phyloP scores from a whole-genome alignment of 1,140 invertebrate genomes.

The Anoplolepis gracilipes region DNA sequence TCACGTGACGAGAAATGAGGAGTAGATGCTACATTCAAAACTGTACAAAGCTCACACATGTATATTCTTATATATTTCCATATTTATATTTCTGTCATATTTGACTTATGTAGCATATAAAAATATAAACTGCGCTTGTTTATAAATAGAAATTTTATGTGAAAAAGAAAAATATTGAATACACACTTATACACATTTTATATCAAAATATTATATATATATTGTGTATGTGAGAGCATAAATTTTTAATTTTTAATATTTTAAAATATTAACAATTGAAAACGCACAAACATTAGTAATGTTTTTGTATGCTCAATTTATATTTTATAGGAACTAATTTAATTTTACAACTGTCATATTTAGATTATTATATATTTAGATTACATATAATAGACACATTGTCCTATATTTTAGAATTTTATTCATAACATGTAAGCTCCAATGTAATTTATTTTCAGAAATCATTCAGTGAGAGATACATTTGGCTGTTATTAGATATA shows the following conservation, averaged over 20 bases:
- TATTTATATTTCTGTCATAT: too few relatives aligned
- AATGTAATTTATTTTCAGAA: conserved; percentile 11
- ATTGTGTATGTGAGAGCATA: neutral
- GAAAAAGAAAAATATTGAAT: neutral
- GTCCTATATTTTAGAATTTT: too few relatives aligned
- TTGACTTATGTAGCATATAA: neutral
- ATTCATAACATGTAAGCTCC: neutral
- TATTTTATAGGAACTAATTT: neutral
- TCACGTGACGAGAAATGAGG: too few relatives aligned
- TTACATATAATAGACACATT: too few relatives aligned
- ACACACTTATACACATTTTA: neutral
- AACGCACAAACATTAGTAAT: neutral
- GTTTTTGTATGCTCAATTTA: neutral
- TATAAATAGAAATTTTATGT: neutral
- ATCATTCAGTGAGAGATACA: neutral
- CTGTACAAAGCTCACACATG: too few relatives aligned
- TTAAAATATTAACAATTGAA: neutral
- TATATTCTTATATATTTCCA: too few relatives aligned
- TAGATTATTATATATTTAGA: neutral
- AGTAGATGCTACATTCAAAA: neutral
- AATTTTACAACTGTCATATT: neutral
- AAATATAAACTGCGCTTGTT: neutral
- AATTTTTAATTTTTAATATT: conserved; percentile 7
- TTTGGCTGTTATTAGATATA: neutral
- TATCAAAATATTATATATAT: too few relatives aligned